Evolutionary conservation across 2,888 invertebrate genomes (phyloP), one percentile per base, ranked within the genome.

Genomic region (Andrena marginata): DNA sequence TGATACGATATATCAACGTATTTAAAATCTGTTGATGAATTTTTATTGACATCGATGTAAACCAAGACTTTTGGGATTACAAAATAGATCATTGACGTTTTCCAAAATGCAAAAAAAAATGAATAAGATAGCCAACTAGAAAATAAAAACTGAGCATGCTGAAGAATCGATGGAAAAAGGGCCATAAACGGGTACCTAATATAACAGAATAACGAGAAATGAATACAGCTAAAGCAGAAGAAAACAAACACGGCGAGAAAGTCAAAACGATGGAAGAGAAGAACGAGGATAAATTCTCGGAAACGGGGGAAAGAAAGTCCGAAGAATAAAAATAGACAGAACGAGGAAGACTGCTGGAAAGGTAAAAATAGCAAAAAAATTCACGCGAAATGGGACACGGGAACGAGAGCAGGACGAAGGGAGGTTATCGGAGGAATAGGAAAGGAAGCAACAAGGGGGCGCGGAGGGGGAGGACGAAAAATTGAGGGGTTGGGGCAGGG

Each of bases 341-440:
- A 48, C 35, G 68, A 4, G 31, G 13, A 31, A 49, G 35, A 56
- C 35, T 8, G n/a, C 23, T 29, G 35, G 26, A 69, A 60, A 10
- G n/a, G 26, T 59, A 29, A 35, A 70, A 70, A 60, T 48, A 51
- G 13, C 42, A 42, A 42, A 13, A 54, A 49, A 64, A 0, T 31
- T 65, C 49, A 23, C 65, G 23, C 51, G 64, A 10, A 67, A 51
- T 67, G 49, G 31, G 13, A 23, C 20, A 33, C 10, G 10, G 8
- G 20, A 20, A 26, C 16, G 35, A 2, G 59, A 10, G 4, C 33
- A 13, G 4, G 3, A n/a, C 4, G 35, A 35, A 56, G 42, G 42
- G n/a, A 33, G 54, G n/a, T 31, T 26, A 59, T 16, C 26, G 56
- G 26, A 8, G 33, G 13, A 23, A n/a, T 8, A 10, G 16, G 16